phyloP scores from a whole-genome alignment of 2,113 vertebrate species.

The Opisthocomus hoazin region DNA sequence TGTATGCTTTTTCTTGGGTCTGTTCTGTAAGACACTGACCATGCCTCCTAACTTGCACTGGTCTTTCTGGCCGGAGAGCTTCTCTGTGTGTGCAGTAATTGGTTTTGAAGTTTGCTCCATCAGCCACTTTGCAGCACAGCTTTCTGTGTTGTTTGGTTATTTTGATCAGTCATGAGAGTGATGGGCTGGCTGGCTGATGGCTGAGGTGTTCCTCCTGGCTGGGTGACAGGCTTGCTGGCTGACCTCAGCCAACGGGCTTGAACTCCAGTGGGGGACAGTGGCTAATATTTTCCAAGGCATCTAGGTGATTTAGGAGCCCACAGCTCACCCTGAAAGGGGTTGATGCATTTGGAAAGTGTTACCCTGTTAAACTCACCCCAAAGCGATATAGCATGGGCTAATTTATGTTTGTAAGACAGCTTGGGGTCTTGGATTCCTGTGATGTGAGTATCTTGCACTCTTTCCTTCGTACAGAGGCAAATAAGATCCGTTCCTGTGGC shows the following conservation, averaged over 20 bases:
- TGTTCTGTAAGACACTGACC: background rate
- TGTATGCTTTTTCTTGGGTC: background rate
- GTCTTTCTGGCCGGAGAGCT: background rate
- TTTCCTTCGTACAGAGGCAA: background rate
- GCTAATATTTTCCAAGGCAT: constrained; percentile 40
- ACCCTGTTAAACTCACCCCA: background rate
- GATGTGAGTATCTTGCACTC: background rate
- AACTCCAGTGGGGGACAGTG: background rate
- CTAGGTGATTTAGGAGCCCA: constrained; percentile 47
- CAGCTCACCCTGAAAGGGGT: background rate
- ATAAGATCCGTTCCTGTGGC: constrained; percentile 40
- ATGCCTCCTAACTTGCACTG: background rate
- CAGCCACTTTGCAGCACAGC: background rate
- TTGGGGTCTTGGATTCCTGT: constrained; percentile 19
- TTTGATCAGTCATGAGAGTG: background rate
- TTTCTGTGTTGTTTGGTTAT: background rate
- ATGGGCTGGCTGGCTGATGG: constrained; percentile 48
- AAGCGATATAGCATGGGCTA: background rate
- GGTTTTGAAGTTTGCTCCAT: background rate
- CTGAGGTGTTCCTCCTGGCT: constrained; percentile 42
- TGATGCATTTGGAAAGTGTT: constrained; percentile 51
- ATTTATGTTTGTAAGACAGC: constrained; percentile 38
- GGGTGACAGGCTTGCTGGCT: constrained; percentile 9
- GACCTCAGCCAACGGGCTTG: background rate
- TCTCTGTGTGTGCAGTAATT: background rate